A percentile compares a stretch with the other conserved stretches of the same genome.
These are phyloP conservation scores for Neodiprion virginianus DNA, from an alignment of 1,140 invertebrate genomes.

Conservation along the genomic window DNA sequence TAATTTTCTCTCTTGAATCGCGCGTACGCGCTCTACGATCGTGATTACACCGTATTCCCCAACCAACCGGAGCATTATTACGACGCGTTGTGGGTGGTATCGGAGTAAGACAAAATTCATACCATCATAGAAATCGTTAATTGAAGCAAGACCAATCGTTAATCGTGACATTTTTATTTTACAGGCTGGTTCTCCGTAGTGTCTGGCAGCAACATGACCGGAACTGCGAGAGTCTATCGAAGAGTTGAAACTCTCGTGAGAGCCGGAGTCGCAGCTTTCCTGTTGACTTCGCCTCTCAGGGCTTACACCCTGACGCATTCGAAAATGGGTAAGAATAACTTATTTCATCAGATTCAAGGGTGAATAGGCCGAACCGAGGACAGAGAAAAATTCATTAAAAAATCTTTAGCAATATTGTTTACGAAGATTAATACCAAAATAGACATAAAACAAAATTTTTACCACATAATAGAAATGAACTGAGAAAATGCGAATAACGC, in stretches of 20 bases:
- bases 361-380: no score
- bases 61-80: neutral
- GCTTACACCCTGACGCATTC: conserved; percentile 59
- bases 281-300: conserved; percentile 55
- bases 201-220: conserved; percentile 55
- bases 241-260: conserved; percentile 57
- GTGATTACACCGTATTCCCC: neutral
- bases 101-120: no score
- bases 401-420: no score
- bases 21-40: neutral
- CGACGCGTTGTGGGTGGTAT: neutral
- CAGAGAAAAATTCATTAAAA: no score
- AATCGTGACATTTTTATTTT: conserved; percentile 27
- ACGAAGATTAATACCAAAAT: no score
- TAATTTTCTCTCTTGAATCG: no score
- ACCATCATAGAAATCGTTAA: neutral
- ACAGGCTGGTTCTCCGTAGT: conserved; percentile 64
- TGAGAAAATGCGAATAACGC: no score
- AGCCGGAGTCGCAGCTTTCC: conserved; percentile 57
- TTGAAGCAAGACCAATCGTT: neutral
- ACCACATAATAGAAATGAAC: no score
- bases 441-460: no score
- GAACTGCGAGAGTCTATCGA: conserved; percentile 55
- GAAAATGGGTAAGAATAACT: conserved; percentile 56
- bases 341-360: neutral